These are phyloP conservation scores for Clamator glandarius DNA, from an alignment of 2,797 vertebrate genomes.

Conservation along the genomic window DNA sequence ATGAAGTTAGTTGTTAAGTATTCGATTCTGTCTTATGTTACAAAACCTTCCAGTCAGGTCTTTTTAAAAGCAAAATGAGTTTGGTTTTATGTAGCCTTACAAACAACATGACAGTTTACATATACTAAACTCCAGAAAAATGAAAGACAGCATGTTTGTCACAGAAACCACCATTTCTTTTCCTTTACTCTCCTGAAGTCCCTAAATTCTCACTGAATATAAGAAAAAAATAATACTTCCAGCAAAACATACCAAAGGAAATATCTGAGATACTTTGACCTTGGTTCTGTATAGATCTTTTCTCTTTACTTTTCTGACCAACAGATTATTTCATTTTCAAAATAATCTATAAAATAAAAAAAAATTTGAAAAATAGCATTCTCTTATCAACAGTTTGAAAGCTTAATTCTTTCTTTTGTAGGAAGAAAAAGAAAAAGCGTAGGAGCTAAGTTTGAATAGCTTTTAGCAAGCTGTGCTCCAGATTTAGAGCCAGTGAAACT, in stretches of 20 bases:
- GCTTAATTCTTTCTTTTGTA: background rate
- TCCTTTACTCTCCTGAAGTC: background rate
- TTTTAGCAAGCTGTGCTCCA: slow-evolving; percentile 7
- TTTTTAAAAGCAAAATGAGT: background rate
- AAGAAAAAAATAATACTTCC: background rate
- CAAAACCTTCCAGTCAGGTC: background rate
- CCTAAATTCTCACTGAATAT: background rate
- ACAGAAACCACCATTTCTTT: background rate
- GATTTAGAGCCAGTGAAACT: slow-evolving; percentile 24
- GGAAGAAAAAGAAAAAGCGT: background rate
- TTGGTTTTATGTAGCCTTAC: background rate
- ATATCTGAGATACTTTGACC: background rate
- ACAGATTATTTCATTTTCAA: background rate
- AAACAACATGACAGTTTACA: background rate
- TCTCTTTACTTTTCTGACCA: background rate
- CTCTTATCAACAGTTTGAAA: background rate
- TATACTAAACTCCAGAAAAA: background rate
- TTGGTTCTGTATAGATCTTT: background rate
- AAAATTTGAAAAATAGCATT: background rate
- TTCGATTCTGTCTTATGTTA: background rate
- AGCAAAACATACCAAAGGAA: background rate
- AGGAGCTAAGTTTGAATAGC: slow-evolving; percentile 14
- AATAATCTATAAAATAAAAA: background rate
- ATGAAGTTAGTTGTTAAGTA: background rate
- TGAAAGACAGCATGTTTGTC: background rate